These are phyloP conservation scores for Chamaea fasciata DNA, from an alignment of 2,113 vertebrate genomes.

Conservation along the genomic window DNA sequence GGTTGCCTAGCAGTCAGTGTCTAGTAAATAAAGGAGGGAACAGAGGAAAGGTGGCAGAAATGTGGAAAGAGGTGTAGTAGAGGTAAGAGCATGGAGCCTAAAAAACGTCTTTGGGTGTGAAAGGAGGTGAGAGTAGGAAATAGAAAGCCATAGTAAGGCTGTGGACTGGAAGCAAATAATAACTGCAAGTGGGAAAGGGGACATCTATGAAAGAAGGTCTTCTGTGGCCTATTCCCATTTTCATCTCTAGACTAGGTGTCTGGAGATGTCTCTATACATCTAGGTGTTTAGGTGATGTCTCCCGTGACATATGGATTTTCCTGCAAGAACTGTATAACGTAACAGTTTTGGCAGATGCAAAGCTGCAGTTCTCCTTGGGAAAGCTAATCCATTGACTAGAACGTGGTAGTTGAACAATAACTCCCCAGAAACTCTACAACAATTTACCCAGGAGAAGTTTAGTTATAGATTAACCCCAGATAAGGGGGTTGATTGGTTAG, in stretches of 20 bases:
- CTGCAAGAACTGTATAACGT: not conserved
- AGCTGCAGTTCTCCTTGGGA: not conserved
- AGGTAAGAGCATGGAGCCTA: not conserved
- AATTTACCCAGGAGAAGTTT: not conserved
- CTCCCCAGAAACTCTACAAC: not conserved
- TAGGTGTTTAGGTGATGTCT: not conserved
- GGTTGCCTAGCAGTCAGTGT: not conserved
- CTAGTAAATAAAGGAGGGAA: not conserved
- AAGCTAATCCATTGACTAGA: not conserved
- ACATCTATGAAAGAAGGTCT: not conserved
- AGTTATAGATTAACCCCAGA: conserved; percentile 21
- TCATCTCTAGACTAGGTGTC: not conserved
- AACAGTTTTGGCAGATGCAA: not conserved
- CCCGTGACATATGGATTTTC: not conserved
- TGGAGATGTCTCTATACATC: not conserved
- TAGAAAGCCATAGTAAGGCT: not conserved
- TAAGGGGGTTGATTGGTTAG: not conserved
- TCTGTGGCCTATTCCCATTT: conserved; percentile 1
- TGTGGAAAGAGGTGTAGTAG: not conserved
- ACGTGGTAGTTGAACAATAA: not conserved
- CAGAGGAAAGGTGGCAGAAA: not conserved
- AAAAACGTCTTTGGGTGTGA: not conserved
- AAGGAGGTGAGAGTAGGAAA: not conserved
- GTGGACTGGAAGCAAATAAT: not conserved
- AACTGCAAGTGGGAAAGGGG: not conserved